Percentiles rank a stretch among this genome's conserved stretches.
These are phyloP conservation scores for Thera britannica DNA, from an alignment of 2,888 invertebrate species.

Conservation along the genomic window DNA sequence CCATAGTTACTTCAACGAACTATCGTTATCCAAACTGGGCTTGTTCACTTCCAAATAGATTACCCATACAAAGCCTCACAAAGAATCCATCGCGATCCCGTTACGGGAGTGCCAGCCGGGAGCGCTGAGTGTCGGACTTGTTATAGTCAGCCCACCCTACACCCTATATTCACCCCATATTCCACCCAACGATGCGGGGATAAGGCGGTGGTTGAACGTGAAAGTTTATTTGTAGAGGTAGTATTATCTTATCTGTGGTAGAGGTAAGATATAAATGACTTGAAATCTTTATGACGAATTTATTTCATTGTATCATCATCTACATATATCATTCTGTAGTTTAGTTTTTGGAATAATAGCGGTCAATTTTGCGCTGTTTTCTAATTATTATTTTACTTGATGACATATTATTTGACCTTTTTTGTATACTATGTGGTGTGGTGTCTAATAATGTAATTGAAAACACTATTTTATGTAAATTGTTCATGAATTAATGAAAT, in stretches of 20 bases:
- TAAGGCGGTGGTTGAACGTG: slow-evolving; percentile 6
- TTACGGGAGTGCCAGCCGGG: slow-evolving; percentile 21
- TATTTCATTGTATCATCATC: no score
- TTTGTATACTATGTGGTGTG: no score
- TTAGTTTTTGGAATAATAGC: not conserved
- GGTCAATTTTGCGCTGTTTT: not conserved
- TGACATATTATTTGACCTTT: no score
- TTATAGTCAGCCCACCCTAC: slow-evolving; percentile 23
- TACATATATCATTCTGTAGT: no score
- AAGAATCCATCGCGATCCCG: slow-evolving; percentile 30
- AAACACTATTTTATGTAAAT: no score
- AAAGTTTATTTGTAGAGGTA: slow-evolving; percentile 13
- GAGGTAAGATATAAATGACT: not conserved
- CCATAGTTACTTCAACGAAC: not conserved
- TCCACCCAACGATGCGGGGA: slow-evolving; percentile 19
- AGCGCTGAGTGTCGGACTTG: slow-evolving; percentile 26
- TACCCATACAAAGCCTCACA: slow-evolving; percentile 28
- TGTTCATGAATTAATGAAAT: no score
- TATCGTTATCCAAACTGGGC: slow-evolving; percentile 10
- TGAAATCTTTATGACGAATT: slow-evolving; percentile 3
- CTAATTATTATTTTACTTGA: no score
- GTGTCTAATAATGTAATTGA: no score
- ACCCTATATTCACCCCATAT: slow-evolving; percentile 24
- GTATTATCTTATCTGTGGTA: no score
- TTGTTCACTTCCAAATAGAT: slow-evolving; percentile 29